phyloP scores from a whole-genome alignment of 2,797 vertebrate species.

The Eleutherodactylus coqui region DNA sequence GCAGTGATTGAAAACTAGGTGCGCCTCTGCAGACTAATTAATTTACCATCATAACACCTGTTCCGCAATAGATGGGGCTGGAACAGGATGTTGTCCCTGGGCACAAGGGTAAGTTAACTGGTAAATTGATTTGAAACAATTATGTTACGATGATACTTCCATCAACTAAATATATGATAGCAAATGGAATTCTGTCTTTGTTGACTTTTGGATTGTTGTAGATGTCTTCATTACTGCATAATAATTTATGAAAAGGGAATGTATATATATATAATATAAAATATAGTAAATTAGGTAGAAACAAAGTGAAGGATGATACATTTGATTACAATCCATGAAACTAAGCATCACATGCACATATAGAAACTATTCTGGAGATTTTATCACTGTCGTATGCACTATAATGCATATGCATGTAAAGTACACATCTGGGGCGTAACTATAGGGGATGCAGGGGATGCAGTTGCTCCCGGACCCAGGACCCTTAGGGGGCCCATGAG shows the following conservation, averaged over 20 bases:
- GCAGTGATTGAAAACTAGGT: constrained; percentile 92
- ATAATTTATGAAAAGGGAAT: neutral
- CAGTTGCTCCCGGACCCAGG: no score
- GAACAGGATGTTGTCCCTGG: constrained; percentile 82
- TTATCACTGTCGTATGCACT: neutral
- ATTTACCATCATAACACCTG: constrained; percentile 99
- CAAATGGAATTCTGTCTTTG: constrained; percentile 96
- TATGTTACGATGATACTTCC: constrained; percentile 99
- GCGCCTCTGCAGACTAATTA: constrained; percentile 98
- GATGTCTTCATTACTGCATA: constrained; percentile 68
- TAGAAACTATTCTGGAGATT: neutral
- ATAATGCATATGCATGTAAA: neutral
- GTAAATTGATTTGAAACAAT: constrained; percentile 98
- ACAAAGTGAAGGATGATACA: neutral
- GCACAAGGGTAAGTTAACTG: constrained; percentile 82
- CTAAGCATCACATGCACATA: neutral
- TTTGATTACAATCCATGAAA: neutral
- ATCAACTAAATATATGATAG: constrained; percentile 92
- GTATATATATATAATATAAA: neutral
- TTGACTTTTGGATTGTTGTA: constrained; percentile 80
- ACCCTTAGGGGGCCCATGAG: no score
- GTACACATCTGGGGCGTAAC: no score
- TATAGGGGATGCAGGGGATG: no score
- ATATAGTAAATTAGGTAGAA: neutral
- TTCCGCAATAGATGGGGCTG: constrained; percentile 96